Conservation (phyloP, 2,888 invertebrate species). For the Polydrusus cervinus region DNA sequence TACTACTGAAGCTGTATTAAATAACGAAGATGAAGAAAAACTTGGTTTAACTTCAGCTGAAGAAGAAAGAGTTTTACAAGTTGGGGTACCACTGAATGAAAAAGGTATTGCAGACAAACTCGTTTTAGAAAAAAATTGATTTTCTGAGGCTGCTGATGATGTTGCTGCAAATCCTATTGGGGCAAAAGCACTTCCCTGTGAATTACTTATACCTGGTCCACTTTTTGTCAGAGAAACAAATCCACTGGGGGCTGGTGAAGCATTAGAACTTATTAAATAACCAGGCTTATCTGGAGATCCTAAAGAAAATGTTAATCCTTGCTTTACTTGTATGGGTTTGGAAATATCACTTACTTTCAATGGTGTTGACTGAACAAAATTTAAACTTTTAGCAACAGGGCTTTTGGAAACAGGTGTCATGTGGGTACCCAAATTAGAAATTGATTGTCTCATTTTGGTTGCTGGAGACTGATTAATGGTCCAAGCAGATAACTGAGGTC, state of each 20-base stretch:
- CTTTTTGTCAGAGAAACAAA: slow-evolving; percentile 39
- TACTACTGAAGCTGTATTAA: not conserved
- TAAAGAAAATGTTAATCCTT: slow-evolving; percentile 11
- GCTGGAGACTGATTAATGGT: slow-evolving; percentile 60
- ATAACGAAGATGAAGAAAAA: slow-evolving; percentile 9
- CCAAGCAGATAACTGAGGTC: slow-evolving; percentile 68
- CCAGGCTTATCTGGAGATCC: slow-evolving; percentile 2
- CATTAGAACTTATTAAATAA: slow-evolving; percentile 16
- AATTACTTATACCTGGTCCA: slow-evolving; percentile 38
- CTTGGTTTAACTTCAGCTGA: slow-evolving; percentile 6
- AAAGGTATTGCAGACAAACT: slow-evolving; percentile 22
- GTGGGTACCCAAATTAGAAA: slow-evolving; percentile 57
- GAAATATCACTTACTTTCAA: slow-evolving; percentile 38
- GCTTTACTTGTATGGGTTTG: slow-evolving; percentile 2
- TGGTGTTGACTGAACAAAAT: slow-evolving; percentile 63
- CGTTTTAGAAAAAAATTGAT: slow-evolving; percentile 10
- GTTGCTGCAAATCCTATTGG: slow-evolving; percentile 31
- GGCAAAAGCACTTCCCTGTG: slow-evolving; percentile 55
- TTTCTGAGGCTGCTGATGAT: slow-evolving; percentile 7
- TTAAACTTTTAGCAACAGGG: slow-evolving; percentile 54
- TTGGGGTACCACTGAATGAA: slow-evolving; percentile 32
- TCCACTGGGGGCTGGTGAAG: slow-evolving; percentile 2
- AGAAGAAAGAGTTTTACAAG: slow-evolving; percentile 10
- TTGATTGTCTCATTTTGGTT: slow-evolving; percentile 55
- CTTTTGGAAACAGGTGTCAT: slow-evolving; percentile 57